Base-by-base conservation (phyloP, 2,888 invertebrate species). In the Drosophila pseudotalamancana region DNA sequence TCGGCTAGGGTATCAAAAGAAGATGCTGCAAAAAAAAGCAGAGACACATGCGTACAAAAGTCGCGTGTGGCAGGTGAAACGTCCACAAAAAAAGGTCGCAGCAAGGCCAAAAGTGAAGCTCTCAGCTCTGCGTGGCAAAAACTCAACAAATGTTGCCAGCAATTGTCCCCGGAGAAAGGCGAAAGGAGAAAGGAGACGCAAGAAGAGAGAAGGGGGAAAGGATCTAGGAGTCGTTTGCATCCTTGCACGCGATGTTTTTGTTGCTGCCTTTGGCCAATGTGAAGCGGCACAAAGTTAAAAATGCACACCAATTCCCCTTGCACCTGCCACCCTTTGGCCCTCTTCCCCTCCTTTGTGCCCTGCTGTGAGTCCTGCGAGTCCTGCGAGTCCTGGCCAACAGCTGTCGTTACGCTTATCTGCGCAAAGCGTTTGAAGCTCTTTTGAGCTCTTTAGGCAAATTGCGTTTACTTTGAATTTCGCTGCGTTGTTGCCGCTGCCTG, bases 11-110 rank as follows among this genome's bases (percentile, higher is more conserved):
- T n/a, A n/a, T n/a, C 27, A 29, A 16, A 27, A 32, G 14, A 21
- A 34, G 32, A 32, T 21, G 21, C 14, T 32, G 21, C 21, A 11
- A 9, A 53, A 49, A 19, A 56, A 77, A 63, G 66, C 66, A 49
- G 49, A 54, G 64, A 55, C 55, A 84, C 66, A 86, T 80, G 84
- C 87, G 87, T 86, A 67, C 77, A 57, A 77, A 70, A 84, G 77
- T 77, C 87, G 87, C 84, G 54, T 48, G 77, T 80, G 77, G 59
- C 79, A 80, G 87, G 77, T 79, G 77, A 12, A 66, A 55, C 39
- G 40, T 27, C 25, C 25, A 42, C 25, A 45, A 46, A 48, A 40
- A 35, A 37, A 31, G 32, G 23, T 18, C n/a, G 39, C 40, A 43
- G 31, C 40, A 31, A 35, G 19, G 39, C 69, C 48, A 61, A 69